Conservation (phyloP, 2,888 invertebrate species). For the Glyphotaelius pellucidus region DNA sequence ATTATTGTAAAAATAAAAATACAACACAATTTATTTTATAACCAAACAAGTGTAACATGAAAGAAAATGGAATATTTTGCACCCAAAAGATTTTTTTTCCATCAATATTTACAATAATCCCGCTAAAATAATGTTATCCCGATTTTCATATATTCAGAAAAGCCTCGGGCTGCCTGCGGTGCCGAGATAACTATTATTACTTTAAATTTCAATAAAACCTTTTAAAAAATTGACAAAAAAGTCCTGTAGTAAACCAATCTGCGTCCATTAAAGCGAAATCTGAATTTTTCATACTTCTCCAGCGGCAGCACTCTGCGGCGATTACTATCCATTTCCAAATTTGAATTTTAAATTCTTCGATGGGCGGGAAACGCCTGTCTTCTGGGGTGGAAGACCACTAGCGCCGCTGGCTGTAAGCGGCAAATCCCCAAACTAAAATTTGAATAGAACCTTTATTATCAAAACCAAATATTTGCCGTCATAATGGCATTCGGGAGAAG, state of each 20-base stretch:
- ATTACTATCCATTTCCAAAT: conserved; percentile 50
- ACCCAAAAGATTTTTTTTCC: background rate
- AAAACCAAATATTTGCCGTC: background rate
- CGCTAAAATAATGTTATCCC: background rate
- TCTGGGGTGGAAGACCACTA: background rate
- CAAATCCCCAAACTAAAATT: background rate
- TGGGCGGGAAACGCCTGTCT: conserved; percentile 3
- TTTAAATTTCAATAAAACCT: conserved; percentile 2
- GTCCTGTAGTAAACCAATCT: background rate
- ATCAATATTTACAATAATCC: background rate
- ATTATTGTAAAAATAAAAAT: too few relatives aligned
- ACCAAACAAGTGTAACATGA: background rate
- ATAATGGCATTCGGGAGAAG: background rate
- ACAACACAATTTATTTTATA: too few relatives aligned
- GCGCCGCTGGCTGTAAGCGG: background rate
- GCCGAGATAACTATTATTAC: conserved; percentile 2
- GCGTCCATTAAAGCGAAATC: conserved; percentile 12
- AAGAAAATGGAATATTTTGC: background rate
- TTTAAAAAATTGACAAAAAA: background rate
- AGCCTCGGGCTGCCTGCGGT: background rate
- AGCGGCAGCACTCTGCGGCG: conserved; percentile 7
- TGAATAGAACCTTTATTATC: conserved; percentile 2
- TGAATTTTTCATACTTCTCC: conserved; percentile 20
- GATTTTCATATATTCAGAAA: background rate
- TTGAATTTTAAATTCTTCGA: conserved; percentile 48